These are phyloP conservation scores for Steinernema carpocapsae DNA, from an alignment of 2,888 invertebrate genomes.

Conservation along the genomic window DNA sequence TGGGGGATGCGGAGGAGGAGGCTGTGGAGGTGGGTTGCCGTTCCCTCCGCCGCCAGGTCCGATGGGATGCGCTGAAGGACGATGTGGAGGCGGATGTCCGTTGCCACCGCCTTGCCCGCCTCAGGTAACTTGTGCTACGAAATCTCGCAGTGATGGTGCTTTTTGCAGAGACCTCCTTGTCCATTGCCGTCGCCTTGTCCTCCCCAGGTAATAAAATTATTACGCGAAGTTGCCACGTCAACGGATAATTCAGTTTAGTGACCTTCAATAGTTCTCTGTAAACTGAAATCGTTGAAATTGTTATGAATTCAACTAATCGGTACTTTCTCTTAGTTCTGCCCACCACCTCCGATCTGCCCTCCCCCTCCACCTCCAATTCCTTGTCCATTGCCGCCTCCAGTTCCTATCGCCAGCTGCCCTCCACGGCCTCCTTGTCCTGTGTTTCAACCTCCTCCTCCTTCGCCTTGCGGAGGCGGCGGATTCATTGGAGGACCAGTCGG, in stretches of 20 bases:
- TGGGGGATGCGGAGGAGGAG: neutral
- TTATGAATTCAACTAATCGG: too few relatives aligned
- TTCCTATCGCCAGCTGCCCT: constrained; percentile 53
- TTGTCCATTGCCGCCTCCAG: constrained; percentile 44
- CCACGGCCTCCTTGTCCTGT: constrained; percentile 56
- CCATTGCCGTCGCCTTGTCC: too few relatives aligned
- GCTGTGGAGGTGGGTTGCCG: neutral
- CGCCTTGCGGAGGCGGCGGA: constrained; percentile 2
- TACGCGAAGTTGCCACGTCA: too few relatives aligned
- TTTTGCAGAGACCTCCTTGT: too few relatives aligned
- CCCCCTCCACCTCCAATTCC: constrained; percentile 45
- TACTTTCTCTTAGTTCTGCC: constrained; percentile 36
- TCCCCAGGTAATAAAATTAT: too few relatives aligned
- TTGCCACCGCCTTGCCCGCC: constrained; percentile 18
- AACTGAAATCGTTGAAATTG: too few relatives aligned
- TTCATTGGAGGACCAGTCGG: constrained; percentile 39
- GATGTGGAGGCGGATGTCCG: neutral
- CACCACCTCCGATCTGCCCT: constrained; percentile 43
- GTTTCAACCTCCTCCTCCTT: constrained; percentile 3
- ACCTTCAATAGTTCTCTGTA: too few relatives aligned
- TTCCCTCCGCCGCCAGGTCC: neutral
- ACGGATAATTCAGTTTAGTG: too few relatives aligned
- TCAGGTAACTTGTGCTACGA: too few relatives aligned
- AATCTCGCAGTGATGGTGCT: too few relatives aligned
- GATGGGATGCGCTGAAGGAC: too few relatives aligned